Conservation (phyloP, 2,888 invertebrate genomes). For the Odiellus spinosus region DNA sequence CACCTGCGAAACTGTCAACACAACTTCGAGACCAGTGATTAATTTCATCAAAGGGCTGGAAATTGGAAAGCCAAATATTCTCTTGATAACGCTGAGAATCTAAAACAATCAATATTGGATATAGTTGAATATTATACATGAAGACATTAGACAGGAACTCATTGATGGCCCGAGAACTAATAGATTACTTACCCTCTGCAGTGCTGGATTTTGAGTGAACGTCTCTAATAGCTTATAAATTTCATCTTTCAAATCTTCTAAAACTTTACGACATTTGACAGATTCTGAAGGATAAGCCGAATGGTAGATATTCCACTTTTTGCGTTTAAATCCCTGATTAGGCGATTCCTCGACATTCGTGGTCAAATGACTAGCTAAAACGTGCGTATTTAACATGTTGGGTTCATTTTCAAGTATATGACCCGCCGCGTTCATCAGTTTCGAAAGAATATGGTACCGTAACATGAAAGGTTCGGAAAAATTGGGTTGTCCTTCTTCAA, state of each 20-base stretch:
- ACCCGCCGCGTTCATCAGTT: too few species aligned
- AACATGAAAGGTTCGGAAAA: neutral
- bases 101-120: too few species aligned
- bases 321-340: too few species aligned
- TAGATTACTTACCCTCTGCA: constrained; percentile 57
- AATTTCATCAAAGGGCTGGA: constrained; percentile 72
- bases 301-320: constrained; percentile 45
- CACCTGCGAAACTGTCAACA: constrained; percentile 49
- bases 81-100: constrained; percentile 28
- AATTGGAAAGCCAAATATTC: constrained; percentile 46
- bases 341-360: neutral
- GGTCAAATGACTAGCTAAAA: neutral
- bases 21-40: constrained; percentile 72
- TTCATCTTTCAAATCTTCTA: constrained; percentile 45
- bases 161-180: too few species aligned
- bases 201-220: constrained; percentile 80
- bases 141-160: too few species aligned
- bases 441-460: too few species aligned
- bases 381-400: too few species aligned
- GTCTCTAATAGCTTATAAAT: constrained; percentile 45
- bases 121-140: too few species aligned
- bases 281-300: constrained; percentile 66
- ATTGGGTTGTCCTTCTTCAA: neutral
- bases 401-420: too few species aligned
- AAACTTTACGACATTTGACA: constrained; percentile 48